Evolutionary conservation across 2,113 vertebrate species (phyloP).

Genomic region (Alethe diademata): DNA sequence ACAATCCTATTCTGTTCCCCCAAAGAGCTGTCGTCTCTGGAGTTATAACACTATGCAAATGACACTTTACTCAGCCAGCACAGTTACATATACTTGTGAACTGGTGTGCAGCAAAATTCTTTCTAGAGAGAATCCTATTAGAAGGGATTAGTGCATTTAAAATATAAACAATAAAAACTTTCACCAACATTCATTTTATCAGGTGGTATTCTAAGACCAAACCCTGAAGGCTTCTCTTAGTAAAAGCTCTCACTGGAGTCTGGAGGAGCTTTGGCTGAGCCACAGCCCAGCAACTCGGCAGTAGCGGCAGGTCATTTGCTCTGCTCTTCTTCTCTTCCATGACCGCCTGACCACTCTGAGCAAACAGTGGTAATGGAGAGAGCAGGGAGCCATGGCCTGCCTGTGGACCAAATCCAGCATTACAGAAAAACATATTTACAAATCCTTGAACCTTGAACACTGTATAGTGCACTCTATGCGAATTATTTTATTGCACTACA

Average conservation of each 20-base stretch:
- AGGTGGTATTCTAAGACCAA: neutral
- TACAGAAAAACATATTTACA: constrained; percentile 48
- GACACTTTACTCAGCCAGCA: neutral
- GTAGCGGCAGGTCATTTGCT: neutral
- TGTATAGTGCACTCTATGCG: neutral
- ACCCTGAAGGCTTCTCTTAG: neutral
- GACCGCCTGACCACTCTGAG: neutral
- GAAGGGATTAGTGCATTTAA: neutral
- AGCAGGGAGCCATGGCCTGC: neutral
- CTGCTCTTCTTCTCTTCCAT: neutral
- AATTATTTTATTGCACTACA: constrained; percentile 58
- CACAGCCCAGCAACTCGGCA: neutral
- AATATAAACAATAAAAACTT: neutral
- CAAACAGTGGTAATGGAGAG: neutral
- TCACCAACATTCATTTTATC: neutral
- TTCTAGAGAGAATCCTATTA: neutral
- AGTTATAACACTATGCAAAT: neutral
- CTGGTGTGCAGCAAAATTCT: neutral
- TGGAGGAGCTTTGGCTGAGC: neutral
- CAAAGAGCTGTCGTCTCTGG: neutral
- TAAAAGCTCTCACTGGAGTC: neutral
- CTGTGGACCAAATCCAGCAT: neutral
- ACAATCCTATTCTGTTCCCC: neutral
- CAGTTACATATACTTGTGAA: neutral
- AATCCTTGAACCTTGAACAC: constrained; percentile 57